These are phyloP conservation scores for Papilio glaucus DNA, from an alignment of 1,140 invertebrate species.

Conservation along the genomic window DNA sequence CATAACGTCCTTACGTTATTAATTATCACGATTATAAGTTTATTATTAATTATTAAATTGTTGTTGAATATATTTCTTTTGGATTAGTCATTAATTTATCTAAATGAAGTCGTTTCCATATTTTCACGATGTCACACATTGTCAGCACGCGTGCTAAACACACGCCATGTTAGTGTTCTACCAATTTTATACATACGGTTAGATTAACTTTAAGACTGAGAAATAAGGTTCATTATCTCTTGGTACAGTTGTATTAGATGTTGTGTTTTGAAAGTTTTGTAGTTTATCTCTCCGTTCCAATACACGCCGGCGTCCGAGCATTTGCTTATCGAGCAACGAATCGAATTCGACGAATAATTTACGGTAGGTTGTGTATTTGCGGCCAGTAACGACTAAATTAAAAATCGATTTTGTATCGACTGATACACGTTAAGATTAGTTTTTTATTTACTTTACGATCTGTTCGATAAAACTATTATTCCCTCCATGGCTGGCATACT, in stretches of 20 bases:
- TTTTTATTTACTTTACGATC: too few relatives aligned
- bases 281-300: slow-evolving; percentile 14
- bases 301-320: background rate
- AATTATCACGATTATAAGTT: background rate
- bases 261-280: background rate
- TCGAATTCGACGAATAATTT: background rate
- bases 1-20: too few relatives aligned
- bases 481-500: too few relatives aligned
- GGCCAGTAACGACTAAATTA: slow-evolving; percentile 2
- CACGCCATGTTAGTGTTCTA: slow-evolving; percentile 43
- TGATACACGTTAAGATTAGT: background rate
- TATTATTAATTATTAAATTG: background rate
- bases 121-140: slow-evolving; percentile 26
- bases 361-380: background rate
- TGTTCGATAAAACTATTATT: too few relatives aligned
- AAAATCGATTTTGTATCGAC: background rate
- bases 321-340: slow-evolving; percentile 19
- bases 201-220: background rate
- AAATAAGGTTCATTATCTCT: background rate
- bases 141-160: slow-evolving; percentile 46
- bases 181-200: slow-evolving; percentile 33
- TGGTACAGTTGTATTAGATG: background rate
- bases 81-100: background rate
- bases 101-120: slow-evolving; percentile 9
- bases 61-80: too few relatives aligned